phyloP scores from a whole-genome alignment of 2,888 invertebrate genomes.

The Congeria kusceri region DNA sequence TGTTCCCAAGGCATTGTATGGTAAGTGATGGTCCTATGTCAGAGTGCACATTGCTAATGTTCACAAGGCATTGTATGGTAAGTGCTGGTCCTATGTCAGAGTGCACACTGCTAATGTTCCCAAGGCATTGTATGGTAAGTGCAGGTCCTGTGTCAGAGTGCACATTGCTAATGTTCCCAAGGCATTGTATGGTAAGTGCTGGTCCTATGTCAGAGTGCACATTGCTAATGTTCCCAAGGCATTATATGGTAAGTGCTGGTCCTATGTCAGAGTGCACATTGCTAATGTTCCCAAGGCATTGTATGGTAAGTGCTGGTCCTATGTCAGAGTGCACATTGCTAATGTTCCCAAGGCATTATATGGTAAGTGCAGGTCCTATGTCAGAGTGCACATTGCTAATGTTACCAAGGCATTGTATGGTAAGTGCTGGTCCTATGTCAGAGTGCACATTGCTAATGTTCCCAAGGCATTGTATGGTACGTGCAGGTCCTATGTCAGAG shows the following conservation, averaged over 20 bases:
- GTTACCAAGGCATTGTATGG: too few relatives aligned
- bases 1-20: too few relatives aligned
- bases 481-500: constrained; percentile 93
- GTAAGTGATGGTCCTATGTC: constrained; percentile 95
- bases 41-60: constrained; percentile 93
- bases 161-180: constrained; percentile 92
- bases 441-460: constrained; percentile 92
- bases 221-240: constrained; percentile 92
- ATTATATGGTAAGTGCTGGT: too few relatives aligned
- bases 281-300: constrained; percentile 91
- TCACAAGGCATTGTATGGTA: too few relatives aligned
- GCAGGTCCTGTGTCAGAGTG: constrained; percentile 93
- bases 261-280: constrained; percentile 93
- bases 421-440: constrained; percentile 94
- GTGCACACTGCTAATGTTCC: constrained; percentile 92
- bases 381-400: constrained; percentile 92
- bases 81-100: constrained; percentile 94
- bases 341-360: constrained; percentile 92
- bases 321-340: constrained; percentile 92
- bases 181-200: too few relatives aligned
- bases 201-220: constrained; percentile 93
- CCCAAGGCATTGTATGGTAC: too few relatives aligned
- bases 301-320: too few relatives aligned
- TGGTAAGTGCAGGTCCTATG: constrained; percentile 94
- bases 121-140: too few relatives aligned